Base-by-base conservation (phyloP, 2,113 vertebrate species). In the Prinia subflava region DNA sequence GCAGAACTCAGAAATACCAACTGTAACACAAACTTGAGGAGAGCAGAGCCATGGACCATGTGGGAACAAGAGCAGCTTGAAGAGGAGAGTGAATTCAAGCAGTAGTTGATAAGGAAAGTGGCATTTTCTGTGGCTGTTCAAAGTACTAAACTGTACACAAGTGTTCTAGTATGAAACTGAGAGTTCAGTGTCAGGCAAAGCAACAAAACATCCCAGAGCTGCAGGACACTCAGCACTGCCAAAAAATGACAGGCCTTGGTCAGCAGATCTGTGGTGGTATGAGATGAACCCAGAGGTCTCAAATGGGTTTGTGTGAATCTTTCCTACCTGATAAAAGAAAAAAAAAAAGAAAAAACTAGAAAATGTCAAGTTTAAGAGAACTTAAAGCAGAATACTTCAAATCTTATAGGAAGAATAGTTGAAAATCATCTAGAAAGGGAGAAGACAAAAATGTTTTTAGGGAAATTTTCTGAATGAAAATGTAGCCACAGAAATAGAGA, bases 271-370 rank as follows among this genome's bases (percentile, higher is more conserved):
- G 17, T 37, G 50, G 6, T 27, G 33, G 8, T 64, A 4, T 25
- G 37, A 83, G 30, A 77, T 10, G 21, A 80, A 7, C 22, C 15
- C 49, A 80, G 18, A 73, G 13, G 8, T 52, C 49, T 78, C 30
- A 67, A 7, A 8, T 65, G 42, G 21, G 24, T 77, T 87, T 81
- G 4, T 20, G 11, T 13, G 5, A 56, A 8, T 15, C 22, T 87
- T 90, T 62, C 14, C 27, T 52, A 52, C 1, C 4, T 33, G 1
- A 1, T 44, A 39, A 20, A 9, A 5, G 31, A 14, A 25, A 31
- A 7, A 15, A 11, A 39, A 49, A 28, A 35, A 6, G 0, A 0
- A 22, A 41, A 63, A 53, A 3, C 4, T n/a, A 4, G 62, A 52
- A 87, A 33, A 12, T 3, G 2, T 15, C 19, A 71, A 20, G 5